These are phyloP conservation scores for Pungitius pungitius DNA, from an alignment of 2,113 vertebrate species.

Conservation along the genomic window DNA sequence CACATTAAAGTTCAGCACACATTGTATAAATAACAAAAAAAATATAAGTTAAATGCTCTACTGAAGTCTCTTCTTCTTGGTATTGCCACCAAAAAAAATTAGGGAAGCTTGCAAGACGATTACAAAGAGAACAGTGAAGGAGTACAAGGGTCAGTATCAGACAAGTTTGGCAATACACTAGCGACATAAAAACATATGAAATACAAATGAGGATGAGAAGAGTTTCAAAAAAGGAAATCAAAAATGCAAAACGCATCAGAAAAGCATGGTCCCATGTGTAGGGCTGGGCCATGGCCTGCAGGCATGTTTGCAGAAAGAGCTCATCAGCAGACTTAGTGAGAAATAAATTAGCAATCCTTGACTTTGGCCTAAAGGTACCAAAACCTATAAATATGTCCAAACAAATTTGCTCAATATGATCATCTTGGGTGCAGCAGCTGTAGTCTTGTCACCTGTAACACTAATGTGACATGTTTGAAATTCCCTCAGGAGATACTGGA, in stretches of 20 bases:
- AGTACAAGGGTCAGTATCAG: neutral
- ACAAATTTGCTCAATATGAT: neutral
- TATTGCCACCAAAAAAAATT: neutral
- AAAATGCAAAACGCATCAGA: neutral
- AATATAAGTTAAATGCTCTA: neutral
- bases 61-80: neutral
- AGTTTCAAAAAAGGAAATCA: neutral
- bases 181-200: neutral
- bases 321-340: conserved; percentile 9
- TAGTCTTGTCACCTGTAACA: neutral
- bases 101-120: neutral
- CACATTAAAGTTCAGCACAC: neutral
- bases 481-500: neutral
- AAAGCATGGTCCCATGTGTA: neutral
- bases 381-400: neutral
- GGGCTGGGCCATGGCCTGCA: neutral
- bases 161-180: neutral
- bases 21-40: neutral
- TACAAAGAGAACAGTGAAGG: neutral
- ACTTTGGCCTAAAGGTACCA: neutral
- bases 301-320: neutral
- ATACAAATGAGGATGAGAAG: neutral
- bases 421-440: neutral
- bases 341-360: conserved; percentile 21
- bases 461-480: neutral